phyloP scores from a whole-genome alignment of 2,113 vertebrate species.

The Sarotherodon lohbergeri region DNA sequence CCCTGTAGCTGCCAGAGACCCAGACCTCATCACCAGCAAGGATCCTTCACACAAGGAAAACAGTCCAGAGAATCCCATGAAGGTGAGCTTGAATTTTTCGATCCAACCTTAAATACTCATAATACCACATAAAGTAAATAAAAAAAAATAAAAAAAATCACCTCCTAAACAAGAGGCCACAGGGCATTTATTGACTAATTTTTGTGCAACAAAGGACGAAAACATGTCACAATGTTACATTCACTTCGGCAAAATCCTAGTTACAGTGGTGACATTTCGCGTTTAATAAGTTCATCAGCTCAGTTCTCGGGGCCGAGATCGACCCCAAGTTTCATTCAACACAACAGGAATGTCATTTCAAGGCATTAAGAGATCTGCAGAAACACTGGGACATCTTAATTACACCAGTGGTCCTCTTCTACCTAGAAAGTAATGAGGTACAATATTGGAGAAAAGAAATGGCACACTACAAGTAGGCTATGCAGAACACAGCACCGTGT shows the following conservation, averaged over 20 bases:
- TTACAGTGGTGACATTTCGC: conserved; percentile 38
- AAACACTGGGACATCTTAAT: conserved; percentile 25
- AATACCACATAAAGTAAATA: neutral
- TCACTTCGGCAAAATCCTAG: conserved; percentile 37
- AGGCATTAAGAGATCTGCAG: conserved; percentile 54
- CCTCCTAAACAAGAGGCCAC: conserved; percentile 52
- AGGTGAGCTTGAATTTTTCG: neutral
- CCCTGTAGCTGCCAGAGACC: neutral
- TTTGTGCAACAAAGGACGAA: conserved; percentile 58
- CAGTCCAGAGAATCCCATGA: neutral
- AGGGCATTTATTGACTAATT: conserved; percentile 65
- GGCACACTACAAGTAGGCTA: conserved; percentile 62
- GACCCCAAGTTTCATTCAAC: conserved; percentile 17
- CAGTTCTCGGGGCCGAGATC: neutral
- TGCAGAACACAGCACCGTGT: conserved; percentile 43
- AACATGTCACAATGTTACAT: conserved; percentile 59
- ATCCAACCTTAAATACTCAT: neutral
- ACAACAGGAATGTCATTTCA: conserved; percentile 55
- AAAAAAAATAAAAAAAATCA: neutral
- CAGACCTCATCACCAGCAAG: neutral
- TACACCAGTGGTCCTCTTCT: conserved; percentile 47
- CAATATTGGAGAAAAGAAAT: conserved; percentile 28
- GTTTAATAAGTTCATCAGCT: conserved; percentile 16
- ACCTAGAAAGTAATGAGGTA: conserved; percentile 48
- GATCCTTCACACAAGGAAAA: neutral